Conservation (phyloP, 23 tunicate species). For the Halocynthia aurantium region DNA sequence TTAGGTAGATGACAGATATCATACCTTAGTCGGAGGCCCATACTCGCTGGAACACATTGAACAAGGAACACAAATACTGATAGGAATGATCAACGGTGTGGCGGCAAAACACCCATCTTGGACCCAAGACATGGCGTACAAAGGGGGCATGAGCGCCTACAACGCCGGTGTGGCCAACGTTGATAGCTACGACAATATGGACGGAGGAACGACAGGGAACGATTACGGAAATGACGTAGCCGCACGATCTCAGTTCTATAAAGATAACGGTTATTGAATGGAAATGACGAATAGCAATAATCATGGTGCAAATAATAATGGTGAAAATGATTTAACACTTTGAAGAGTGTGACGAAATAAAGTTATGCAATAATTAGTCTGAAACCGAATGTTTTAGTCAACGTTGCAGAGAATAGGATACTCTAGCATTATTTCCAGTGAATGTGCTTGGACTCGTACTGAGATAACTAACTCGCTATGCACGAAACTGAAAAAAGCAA, state of each 20-base stretch:
- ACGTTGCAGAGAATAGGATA: too few species aligned
- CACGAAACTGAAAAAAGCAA: too few species aligned
- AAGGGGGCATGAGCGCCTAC: conserved; percentile 93
- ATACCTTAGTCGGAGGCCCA: conserved; percentile 51
- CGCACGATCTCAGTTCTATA: conserved; percentile 70
- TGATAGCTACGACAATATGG: conserved; percentile 76
- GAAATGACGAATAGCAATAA: too few species aligned
- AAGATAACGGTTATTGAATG: conserved; percentile 37
- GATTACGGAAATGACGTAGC: conserved; percentile 75
- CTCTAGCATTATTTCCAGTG: too few species aligned
- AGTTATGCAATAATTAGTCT: too few species aligned
- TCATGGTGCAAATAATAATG: too few species aligned
- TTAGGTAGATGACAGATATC: conserved; percentile 83
- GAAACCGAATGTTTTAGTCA: too few species aligned
- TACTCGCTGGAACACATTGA: conserved; percentile 47
- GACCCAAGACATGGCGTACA: conserved; percentile 46
- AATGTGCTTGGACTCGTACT: too few species aligned
- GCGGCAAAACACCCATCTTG: conserved; percentile 43
- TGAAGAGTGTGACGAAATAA: too few species aligned
- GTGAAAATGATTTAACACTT: too few species aligned
- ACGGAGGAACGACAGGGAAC: conserved; percentile 67
- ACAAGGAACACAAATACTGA: conserved; percentile 85
- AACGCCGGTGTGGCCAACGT: conserved; percentile 88
- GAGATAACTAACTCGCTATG: too few species aligned
- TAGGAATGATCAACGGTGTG: conserved; percentile 73